phyloP scores from a whole-genome alignment of 1,140 invertebrate species.

The Ptiloglossa arizonensis region DNA sequence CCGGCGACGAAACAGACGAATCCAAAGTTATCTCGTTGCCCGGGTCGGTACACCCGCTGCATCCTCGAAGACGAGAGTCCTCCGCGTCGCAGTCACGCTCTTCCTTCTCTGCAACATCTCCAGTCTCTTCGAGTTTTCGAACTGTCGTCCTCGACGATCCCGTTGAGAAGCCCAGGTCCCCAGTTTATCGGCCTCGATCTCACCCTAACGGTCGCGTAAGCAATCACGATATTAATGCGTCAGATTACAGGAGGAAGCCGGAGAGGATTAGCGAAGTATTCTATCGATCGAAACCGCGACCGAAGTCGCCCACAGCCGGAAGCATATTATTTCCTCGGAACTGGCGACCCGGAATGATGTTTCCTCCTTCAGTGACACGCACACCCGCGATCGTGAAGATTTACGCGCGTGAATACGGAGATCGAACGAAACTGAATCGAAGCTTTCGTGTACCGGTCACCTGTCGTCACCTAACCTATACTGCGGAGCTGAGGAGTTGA shows the following conservation, averaged over 20 bases:
- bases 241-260: not conserved
- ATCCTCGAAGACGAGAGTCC: not conserved
- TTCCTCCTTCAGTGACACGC: not conserved
- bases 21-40: conserved; percentile 5
- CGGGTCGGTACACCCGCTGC: not conserved
- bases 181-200: not conserved
- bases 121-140: not conserved
- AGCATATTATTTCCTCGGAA: conserved; percentile 14
- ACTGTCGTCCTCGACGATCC: not conserved
- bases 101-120: conserved; percentile 10
- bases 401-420: not conserved
- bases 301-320: not conserved
- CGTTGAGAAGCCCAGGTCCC: not conserved
- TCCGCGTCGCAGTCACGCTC: not conserved
- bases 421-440: no score
- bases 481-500: no score
- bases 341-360: conserved; percentile 10
- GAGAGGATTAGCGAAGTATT: conserved; percentile 24
- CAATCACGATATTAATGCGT: conserved; percentile 41
- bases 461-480: no score
- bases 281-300: conserved; percentile 25
- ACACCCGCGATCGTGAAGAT: not conserved
- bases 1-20: not conserved
- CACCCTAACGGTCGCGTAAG: conserved; percentile 2
- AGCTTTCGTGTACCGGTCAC: no score